Percentiles rank a stretch among this genome's conserved stretches.
Conservation (phyloP, 2,797 vertebrate species). For the Tinamus major region DNA sequence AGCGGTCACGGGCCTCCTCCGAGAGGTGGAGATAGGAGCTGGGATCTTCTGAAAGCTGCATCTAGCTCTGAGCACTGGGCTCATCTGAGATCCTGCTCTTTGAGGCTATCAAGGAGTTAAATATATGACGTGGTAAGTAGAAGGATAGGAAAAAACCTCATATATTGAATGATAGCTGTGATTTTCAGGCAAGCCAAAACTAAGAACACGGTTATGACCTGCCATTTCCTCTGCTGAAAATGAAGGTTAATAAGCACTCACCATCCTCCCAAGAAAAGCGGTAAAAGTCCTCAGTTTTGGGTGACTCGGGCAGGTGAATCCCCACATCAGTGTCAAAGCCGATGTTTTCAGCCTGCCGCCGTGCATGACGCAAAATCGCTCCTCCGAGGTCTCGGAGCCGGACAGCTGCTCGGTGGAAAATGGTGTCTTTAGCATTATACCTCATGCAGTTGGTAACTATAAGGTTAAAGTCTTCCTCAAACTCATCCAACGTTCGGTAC, state of each 20-base stretch:
- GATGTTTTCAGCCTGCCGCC: slow-evolving; percentile 91
- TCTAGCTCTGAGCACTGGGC: background rate
- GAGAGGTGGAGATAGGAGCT: background rate
- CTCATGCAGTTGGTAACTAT: slow-evolving; percentile 98
- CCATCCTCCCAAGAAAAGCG: slow-evolving; percentile 96
- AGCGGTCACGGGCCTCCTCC: background rate
- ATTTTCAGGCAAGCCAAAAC: background rate
- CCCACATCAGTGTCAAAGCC: slow-evolving; percentile 92
- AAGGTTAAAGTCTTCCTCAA: slow-evolving; percentile 96
- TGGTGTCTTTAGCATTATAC: slow-evolving; percentile 98
- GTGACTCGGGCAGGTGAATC: slow-evolving; percentile 91
- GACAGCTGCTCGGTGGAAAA: slow-evolving; percentile 95
- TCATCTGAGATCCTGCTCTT: background rate
- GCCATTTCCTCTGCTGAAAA: background rate
- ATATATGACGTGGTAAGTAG: background rate
- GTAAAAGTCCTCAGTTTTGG: slow-evolving; percentile 90
- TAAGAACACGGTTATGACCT: background rate
- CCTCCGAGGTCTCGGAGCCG: slow-evolving; percentile 93
- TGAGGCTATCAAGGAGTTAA: background rate
- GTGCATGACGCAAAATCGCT: slow-evolving; percentile 90
- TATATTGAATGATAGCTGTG: accelerated
- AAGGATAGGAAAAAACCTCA: background rate
- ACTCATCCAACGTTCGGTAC: slow-evolving; percentile 91
- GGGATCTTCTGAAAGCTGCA: background rate
- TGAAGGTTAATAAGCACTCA: slow-evolving; percentile 69